Percentiles rank a stretch among this genome's conserved stretches.
phyloP scores from a whole-genome alignment of 2,113 vertebrate genomes.

The Calonectris borealis region DNA sequence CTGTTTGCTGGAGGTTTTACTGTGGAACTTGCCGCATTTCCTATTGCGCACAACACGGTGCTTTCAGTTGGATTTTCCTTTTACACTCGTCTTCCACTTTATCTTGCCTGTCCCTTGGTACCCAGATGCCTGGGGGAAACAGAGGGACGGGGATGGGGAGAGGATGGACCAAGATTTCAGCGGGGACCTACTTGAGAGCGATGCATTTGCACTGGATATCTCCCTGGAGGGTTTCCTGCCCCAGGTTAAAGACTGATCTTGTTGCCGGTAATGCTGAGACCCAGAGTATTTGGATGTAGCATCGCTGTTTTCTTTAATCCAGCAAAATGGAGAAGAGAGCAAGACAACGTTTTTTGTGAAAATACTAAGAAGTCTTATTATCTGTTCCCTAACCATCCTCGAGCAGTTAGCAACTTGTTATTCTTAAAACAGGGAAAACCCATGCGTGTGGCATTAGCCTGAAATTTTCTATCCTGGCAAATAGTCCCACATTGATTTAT shows the following conservation, averaged over 20 bases:
- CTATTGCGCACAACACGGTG: neutral
- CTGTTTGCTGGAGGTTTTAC: neutral
- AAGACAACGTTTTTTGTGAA: neutral
- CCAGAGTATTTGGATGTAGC: neutral
- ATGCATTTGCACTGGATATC: neutral
- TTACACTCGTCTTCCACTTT: neutral
- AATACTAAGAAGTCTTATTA: neutral
- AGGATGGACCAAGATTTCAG: neutral
- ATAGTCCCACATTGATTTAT: neutral
- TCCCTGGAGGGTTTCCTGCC: neutral
- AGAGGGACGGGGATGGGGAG: neutral
- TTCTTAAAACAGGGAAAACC: neutral
- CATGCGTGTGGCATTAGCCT: neutral
- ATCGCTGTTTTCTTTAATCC: neutral
- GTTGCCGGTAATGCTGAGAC: rapidly evolving
- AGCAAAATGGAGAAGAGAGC: neutral
- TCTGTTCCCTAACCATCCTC: neutral
- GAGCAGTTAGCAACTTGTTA: neutral
- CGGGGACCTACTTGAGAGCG: neutral
- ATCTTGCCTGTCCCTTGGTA: neutral
- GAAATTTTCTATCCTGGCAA: neutral
- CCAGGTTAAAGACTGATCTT: neutral
- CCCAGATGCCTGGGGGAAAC: neutral
- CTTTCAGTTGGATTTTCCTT: neutral
- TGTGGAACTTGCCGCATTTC: neutral